Conservation (phyloP, 2,113 vertebrate genomes). For the Aramus guarauna region DNA sequence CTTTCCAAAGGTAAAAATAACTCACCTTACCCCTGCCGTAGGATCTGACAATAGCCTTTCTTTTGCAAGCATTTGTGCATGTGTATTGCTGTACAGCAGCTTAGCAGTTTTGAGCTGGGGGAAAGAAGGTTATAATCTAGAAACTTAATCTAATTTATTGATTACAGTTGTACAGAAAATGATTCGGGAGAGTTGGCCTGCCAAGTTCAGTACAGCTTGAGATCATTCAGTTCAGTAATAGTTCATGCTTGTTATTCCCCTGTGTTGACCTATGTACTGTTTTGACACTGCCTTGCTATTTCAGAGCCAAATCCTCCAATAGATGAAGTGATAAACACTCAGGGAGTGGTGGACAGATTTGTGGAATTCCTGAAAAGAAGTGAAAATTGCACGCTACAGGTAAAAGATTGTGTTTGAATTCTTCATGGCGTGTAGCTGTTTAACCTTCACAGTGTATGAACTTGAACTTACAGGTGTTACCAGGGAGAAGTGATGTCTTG, state of each 20-base stretch:
- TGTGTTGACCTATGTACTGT: not conserved
- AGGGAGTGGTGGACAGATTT: slow-evolving; percentile 93
- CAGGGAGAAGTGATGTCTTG: not conserved
- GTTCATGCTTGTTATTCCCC: not conserved
- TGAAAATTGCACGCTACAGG: slow-evolving; percentile 94
- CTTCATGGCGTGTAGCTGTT: not conserved
- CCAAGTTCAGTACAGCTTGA: not conserved
- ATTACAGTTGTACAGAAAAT: not conserved
- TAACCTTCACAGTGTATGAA: not conserved
- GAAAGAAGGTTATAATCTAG: not conserved
- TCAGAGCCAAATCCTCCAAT: slow-evolving; percentile 97
- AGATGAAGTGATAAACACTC: slow-evolving; percentile 94
- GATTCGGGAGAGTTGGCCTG: not conserved
- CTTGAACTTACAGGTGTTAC: not conserved
- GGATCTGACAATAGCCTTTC: not conserved
- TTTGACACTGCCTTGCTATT: not conserved
- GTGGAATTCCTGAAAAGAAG: slow-evolving; percentile 95
- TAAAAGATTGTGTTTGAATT: slow-evolving; percentile 11
- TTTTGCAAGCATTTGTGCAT: not conserved
- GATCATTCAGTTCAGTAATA: not conserved
- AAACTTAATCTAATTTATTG: not conserved
- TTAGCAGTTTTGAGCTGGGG: not conserved
- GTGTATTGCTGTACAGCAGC: not conserved
- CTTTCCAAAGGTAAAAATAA: slow-evolving; percentile 91
- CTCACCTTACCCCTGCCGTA: not conserved